Conservation (phyloP, 2,113 vertebrate species). For the Triplophysa tibetana region DNA sequence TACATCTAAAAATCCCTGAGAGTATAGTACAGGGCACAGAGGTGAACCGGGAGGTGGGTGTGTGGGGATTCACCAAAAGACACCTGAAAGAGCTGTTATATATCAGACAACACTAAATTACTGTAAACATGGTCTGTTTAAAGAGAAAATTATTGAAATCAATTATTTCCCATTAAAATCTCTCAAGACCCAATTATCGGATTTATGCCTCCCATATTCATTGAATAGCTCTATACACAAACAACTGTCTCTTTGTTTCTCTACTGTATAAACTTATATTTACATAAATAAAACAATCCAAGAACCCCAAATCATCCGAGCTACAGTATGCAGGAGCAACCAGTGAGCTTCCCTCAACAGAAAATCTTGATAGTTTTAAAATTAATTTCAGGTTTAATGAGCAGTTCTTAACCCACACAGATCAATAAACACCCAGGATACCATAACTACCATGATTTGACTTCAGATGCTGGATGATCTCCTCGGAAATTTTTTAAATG, state of each 20-base stretch:
- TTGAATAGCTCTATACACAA: no score
- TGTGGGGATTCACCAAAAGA: neutral
- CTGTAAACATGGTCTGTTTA: neutral
- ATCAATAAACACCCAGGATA: neutral
- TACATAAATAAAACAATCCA: no score
- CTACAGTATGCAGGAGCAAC: no score
- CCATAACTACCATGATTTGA: neutral
- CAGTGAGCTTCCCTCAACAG: no score
- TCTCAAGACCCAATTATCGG: no score
- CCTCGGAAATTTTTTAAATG: neutral
- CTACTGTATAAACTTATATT: no score
- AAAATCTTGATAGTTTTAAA: neutral
- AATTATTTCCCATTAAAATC: no score
- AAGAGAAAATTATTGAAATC: no score
- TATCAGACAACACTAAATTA: conserved; percentile 33
- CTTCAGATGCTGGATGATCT: neutral
- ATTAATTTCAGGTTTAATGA: neutral
- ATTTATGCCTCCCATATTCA: no score
- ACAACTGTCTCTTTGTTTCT: no score
- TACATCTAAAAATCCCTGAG: conserved; percentile 31
- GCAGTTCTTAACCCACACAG: neutral
- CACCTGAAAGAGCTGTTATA: conserved; percentile 7
- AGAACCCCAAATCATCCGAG: no score
- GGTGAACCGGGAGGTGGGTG: neutral
- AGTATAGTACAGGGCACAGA: conserved; percentile 2